These are phyloP conservation scores for Serripes groenlandicus DNA, from an alignment of 2,888 invertebrate species.

Conservation along the genomic window DNA sequence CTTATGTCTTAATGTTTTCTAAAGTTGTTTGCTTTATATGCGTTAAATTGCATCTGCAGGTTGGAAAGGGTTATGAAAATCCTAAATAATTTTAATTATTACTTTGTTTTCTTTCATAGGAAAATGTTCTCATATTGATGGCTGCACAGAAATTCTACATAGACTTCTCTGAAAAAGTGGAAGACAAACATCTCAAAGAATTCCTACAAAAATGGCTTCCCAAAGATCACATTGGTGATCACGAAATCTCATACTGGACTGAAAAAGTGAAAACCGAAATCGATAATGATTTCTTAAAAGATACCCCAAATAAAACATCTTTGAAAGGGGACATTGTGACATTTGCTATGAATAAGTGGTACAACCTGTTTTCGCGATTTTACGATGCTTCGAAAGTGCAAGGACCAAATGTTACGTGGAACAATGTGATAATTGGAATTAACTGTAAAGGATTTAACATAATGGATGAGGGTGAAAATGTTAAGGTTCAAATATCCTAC, in stretches of 20 bases:
- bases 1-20: background rate
- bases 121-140: slow-evolving; percentile 74
- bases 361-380: slow-evolving; percentile 78
- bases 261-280: slow-evolving; percentile 67
- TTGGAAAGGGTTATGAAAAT: background rate
- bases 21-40: background rate
- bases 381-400: slow-evolving; percentile 76
- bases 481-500: slow-evolving; percentile 73
- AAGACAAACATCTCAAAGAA: slow-evolving; percentile 71
- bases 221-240: slow-evolving; percentile 54
- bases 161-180: slow-evolving; percentile 68
- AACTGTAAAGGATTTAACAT: slow-evolving; percentile 78
- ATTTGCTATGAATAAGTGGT: slow-evolving; percentile 80
- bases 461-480: slow-evolving; percentile 77
- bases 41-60: background rate
- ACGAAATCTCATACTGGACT: slow-evolving; percentile 65
- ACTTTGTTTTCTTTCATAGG: slow-evolving; percentile 65
- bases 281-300: slow-evolving; percentile 69
- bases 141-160: slow-evolving; percentile 79
- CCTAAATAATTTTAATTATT: background rate
- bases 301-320: slow-evolving; percentile 58
- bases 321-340: slow-evolving; percentile 77
- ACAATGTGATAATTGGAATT: slow-evolving; percentile 75
- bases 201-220: slow-evolving; percentile 79
- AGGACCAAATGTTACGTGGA: slow-evolving; percentile 65